Conservation (phyloP, 2,797 vertebrate species). For the Lacerta viridis region DNA sequence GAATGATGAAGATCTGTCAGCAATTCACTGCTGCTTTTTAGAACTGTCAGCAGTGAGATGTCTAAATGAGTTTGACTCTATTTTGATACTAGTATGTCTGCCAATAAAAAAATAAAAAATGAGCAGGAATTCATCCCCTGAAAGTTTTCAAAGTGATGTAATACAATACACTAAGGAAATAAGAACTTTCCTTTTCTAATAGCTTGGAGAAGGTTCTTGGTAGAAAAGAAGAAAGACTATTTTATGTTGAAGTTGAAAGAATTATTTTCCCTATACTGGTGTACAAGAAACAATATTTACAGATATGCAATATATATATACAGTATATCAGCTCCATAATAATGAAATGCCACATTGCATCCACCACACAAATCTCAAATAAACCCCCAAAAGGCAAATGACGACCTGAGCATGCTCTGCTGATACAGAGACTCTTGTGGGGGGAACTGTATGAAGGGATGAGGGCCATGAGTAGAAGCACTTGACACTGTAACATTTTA, state of each 20-base stretch:
- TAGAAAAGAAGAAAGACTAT: neutral
- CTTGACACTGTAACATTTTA: neutral
- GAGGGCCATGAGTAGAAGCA: neutral
- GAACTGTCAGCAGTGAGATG: fast-evolving
- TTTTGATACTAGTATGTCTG: fast-evolving
- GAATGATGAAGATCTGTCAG: neutral
- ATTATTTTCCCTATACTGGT: neutral
- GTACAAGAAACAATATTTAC: neutral
- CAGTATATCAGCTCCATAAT: too few relatives aligned
- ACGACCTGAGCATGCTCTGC: neutral
- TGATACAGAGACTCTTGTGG: neutral
- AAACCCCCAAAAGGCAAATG: neutral
- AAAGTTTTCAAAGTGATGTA: neutral
- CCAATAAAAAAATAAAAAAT: neutral
- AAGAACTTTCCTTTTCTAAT: neutral
- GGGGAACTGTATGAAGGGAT: neutral
- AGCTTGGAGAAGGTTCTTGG: neutral
- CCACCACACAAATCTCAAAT: neutral
- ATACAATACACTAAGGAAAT: neutral
- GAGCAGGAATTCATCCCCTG: neutral
- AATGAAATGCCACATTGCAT: too few relatives aligned
- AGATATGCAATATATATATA: too few relatives aligned
- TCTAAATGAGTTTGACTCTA: fast-evolving
- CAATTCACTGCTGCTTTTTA: constrained; percentile 4
- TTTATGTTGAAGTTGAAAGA: neutral